Percentiles rank a stretch among this genome's conserved stretches.
phyloP scores from a whole-genome alignment of 2,888 invertebrate genomes.

The Tetanocera ferruginea region DNA sequence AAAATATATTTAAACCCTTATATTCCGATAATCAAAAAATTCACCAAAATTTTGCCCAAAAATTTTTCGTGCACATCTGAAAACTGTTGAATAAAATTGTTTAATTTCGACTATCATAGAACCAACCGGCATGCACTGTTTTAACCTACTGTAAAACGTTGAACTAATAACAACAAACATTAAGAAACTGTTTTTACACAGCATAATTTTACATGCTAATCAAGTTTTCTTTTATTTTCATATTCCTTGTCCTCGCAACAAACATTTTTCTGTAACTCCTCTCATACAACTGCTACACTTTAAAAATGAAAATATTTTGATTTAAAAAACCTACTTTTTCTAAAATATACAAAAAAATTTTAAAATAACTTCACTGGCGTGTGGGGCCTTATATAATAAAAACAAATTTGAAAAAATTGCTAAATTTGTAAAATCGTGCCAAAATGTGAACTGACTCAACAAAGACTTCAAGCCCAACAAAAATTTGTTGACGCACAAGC shows the following conservation, averaged over 20 bases:
- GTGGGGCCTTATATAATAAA: background rate
- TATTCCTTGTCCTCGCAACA: background rate
- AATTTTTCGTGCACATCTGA: background rate
- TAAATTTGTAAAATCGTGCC: constrained; percentile 2
- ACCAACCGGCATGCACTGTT: background rate
- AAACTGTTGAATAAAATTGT: background rate
- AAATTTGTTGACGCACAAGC: constrained; percentile 49
- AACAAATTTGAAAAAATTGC: too few species aligned
- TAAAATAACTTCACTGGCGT: background rate
- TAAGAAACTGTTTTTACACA: background rate
- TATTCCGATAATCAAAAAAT: background rate
- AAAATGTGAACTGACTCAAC: constrained; percentile 27
- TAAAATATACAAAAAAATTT: constrained; percentile 7
- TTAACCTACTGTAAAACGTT: constrained; percentile 12
- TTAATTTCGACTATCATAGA: constrained; percentile 3
- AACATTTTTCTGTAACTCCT: background rate
- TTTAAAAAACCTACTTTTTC: background rate
- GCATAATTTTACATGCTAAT: constrained; percentile 8
- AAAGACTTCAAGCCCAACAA: constrained; percentile 62
- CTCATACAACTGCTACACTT: constrained; percentile 12
- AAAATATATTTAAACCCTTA: too few species aligned
- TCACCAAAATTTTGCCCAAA: background rate
- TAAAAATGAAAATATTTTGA: background rate
- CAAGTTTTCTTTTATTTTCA: constrained; percentile 32
- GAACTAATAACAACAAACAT: background rate